Base-by-base conservation (phyloP, 2,888 invertebrate genomes). In the Steromphala cineraria region DNA sequence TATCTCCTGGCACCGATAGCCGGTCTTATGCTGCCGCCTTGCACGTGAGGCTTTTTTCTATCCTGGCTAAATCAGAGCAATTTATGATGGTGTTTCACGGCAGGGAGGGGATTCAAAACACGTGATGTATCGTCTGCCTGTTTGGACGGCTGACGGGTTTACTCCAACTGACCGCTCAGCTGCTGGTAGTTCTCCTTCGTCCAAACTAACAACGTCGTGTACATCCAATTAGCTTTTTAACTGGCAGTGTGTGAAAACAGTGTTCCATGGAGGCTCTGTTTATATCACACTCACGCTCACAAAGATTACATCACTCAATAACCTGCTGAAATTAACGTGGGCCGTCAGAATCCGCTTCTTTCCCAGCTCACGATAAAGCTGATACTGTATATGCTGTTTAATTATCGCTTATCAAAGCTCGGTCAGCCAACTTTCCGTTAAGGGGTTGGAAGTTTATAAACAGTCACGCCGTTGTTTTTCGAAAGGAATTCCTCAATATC, bases 1-100 rank as follows among this genome's bases (percentile, higher is more conserved):
- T 79, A 67, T 79, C 76, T 82, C 77, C 77, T 77, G 77, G 56
- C 19, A 56, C 56, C 56, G 19, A 19, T 19, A 56, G 56, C 56
- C 24, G 56, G 24, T 5, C 19, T 24, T 56, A 62, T 28, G 62
- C 28, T 24, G 28, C 28, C 24, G 62, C 62, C 62, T 62, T 62
- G 28, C 62, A 46, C 46, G 46, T 46, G 46, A 46, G 46, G 46
- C 62, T 71, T 40, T 36, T 36, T 40, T 36, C 19, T 19, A 36
- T 36, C 71, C 40, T 19, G 71, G 17, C 71, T 36, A 71, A 71
- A 36, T 36, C 40, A 19, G 19, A 31, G 36, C 71, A 71, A 40
- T 71, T 71, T 71, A 71, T 36, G 62, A 62, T 36, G 71, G 36
- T 71, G 17, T 71, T 19, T 31, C 31, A 15, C 40, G 19, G 62